A percentile compares a stretch with the other conserved stretches of the same genome.
Evolutionary conservation across 2,888 invertebrate genomes (phyloP).

Genomic region (Lomographa bimaculata): DNA sequence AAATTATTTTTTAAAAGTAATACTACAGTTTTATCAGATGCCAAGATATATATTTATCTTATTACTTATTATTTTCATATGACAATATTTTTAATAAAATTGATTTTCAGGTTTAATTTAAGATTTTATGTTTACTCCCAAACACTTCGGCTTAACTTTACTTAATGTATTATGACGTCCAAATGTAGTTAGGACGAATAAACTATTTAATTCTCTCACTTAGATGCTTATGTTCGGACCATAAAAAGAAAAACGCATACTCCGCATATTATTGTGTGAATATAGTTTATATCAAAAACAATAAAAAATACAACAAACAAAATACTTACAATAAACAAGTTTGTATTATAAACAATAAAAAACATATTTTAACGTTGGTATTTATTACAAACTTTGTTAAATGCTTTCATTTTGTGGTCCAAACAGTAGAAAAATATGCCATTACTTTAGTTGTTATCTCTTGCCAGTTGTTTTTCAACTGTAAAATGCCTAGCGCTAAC

Average conservation of each 20-base stretch:
- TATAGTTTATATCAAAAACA: too few relatives aligned
- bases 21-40: too few relatives aligned
- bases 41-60: neutral
- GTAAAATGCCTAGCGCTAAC: constrained; percentile 20
- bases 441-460: constrained; percentile 45
- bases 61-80: too few relatives aligned
- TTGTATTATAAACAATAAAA: too few relatives aligned
- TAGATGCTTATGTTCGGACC: constrained; percentile 28
- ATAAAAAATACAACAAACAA: too few relatives aligned
- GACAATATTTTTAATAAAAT: too few relatives aligned
- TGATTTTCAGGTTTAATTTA: too few relatives aligned
- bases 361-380: too few relatives aligned
- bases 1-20: too few relatives aligned
- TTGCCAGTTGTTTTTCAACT: constrained; percentile 51
- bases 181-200: constrained; percentile 27
- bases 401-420: constrained; percentile 6
- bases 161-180: constrained; percentile 25
- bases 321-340: too few relatives aligned
- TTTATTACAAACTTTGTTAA: too few relatives aligned
- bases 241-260: constrained; percentile 10
- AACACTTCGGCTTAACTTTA: constrained; percentile 23
- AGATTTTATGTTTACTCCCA: constrained; percentile 9
- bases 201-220: constrained; percentile 36
- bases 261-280: neutral
- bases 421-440: constrained; percentile 40